Percentiles rank a stretch among this genome's conserved stretches.
Evolutionary conservation across 2,113 vertebrate species (phyloP).

Genomic region (Meleagris gallopavo): DNA sequence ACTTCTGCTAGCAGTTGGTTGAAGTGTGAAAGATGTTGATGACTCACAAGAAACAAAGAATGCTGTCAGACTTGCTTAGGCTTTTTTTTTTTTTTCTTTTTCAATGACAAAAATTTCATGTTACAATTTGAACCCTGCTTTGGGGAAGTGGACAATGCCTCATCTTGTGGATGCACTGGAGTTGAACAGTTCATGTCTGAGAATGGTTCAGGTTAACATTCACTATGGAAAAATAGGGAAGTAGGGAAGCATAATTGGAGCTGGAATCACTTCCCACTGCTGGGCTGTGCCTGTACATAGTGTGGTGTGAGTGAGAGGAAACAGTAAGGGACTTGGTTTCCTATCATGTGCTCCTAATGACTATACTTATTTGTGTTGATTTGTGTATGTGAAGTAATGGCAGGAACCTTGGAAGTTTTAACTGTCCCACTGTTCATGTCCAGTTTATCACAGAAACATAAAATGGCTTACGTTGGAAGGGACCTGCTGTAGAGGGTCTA

Average conservation of each 20-base stretch:
- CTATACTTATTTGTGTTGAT: fast-evolving
- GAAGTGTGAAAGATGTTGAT: not conserved
- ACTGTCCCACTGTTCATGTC: not conserved
- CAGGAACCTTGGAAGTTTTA: not conserved
- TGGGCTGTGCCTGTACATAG: not conserved
- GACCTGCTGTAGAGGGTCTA: too few relatives aligned
- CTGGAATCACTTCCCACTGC: not conserved
- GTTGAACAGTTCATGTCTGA: not conserved
- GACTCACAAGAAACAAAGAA: not conserved
- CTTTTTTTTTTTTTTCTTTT: not conserved
- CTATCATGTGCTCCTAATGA: fast-evolving
- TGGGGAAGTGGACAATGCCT: not conserved
- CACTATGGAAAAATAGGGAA: not conserved
- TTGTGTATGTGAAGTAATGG: not conserved
- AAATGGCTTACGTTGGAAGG: too few relatives aligned
- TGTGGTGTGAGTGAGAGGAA: not conserved
- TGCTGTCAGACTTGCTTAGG: not conserved
- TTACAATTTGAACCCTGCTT: not conserved
- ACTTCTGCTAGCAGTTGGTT: not conserved
- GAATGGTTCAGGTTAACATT: not conserved
- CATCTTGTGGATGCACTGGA: not conserved
- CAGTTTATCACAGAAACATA: not conserved
- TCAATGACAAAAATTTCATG: not conserved
- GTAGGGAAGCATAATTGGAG: not conserved
- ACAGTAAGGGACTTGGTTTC: not conserved